Evolutionary conservation across 2,113 vertebrate species (phyloP).

Genomic region (Centropus unirufus): DNA sequence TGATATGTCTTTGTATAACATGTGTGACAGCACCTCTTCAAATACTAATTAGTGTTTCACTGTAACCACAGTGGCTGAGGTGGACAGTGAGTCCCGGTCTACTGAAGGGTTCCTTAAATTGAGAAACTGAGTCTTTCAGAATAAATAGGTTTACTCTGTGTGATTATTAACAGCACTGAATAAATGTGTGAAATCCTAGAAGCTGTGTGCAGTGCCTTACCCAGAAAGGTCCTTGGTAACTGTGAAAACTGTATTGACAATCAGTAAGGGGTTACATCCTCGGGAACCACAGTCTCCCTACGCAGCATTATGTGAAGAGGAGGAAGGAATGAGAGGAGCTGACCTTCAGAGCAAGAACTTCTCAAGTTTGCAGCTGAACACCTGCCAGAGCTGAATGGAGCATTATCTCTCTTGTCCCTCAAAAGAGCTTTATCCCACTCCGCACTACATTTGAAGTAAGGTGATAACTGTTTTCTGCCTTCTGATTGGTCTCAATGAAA

Average conservation of each 20-base stretch:
- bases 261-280: background rate
- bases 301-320: fast-evolving
- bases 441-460: background rate
- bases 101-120: background rate
- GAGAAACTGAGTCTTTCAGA: background rate
- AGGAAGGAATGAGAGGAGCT: background rate
- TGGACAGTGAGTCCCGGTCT: background rate
- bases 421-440: background rate
- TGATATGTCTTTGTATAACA: background rate
- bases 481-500: background rate
- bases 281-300: background rate
- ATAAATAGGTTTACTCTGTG: background rate
- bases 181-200: background rate
- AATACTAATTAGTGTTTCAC: background rate
- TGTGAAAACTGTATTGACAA: background rate
- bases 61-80: background rate
- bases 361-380: background rate
- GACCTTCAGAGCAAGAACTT: background rate
- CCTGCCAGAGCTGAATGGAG: background rate
- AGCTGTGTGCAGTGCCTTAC: background rate
- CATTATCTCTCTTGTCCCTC: background rate
- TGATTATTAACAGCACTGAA: background rate
- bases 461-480: background rate
- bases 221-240: background rate
- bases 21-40: background rate